Base-by-base conservation (phyloP, 2,888 invertebrate species). In the Lycia hirtaria region DNA sequence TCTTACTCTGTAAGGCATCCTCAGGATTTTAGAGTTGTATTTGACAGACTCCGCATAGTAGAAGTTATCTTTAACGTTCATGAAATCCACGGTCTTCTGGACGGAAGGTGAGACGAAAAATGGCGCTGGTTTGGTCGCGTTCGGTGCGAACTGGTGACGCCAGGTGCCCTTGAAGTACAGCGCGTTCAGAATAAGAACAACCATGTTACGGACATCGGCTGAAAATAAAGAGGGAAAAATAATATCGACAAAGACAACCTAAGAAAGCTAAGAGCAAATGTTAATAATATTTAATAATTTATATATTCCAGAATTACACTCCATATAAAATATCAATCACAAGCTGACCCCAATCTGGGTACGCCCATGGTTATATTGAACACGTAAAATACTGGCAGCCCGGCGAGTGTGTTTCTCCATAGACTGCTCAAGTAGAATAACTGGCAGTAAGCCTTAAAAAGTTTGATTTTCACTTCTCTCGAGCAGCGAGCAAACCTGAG, bases 161-260 rank as follows among this genome's bases (percentile, higher is more conserved):
- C 97, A 97, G 0, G 93, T 88, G 0, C 97, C 97, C 77, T 96
- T 96, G 91, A 97, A 97, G 85, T 94, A 97, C 24, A 97, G 85
- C 0, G 96, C 95, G 82, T 96, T 97, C 24, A 96, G 88, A 33
- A 97, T 82, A 37, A 97, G 69, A 78, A 97, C 92, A 2, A 95
- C 91, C 15, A 94, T 93, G 47, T 93, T 90, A 20, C 92, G 73
- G 0, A 96, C 74, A 58, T 94, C 94, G 73, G 92, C 94, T 94
- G 79, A 32, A 83, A 75, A 5, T 4, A 19, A 35, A n/a, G n/a
- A n/a, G 1, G 17, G 2, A 19, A 17, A 35, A 17, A 35, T 37
- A n/a, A 4, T 12, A 14, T 4, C 9, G 2, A 35, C 4, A 10
- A 35, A 17, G n/a, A 19, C 7, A 35, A 4, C 15, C 0, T 6